Percentiles rank a stretch among this genome's conserved stretches.
phyloP scores from a whole-genome alignment of 2,797 vertebrate genomes.

The Lithobates sylvaticus region DNA sequence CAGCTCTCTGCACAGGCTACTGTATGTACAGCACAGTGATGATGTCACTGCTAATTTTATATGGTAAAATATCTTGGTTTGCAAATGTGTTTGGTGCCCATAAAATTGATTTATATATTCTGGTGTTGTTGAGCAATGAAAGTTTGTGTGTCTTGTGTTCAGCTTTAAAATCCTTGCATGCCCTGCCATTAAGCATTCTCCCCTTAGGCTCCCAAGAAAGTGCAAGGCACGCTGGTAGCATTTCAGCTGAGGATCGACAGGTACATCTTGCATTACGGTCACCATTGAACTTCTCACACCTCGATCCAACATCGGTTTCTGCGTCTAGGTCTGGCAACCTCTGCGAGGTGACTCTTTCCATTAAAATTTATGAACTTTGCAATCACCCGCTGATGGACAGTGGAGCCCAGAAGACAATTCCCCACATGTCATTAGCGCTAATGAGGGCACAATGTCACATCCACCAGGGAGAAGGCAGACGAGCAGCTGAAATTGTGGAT shows the following conservation, averaged over 20 bases:
- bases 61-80: too few species aligned
- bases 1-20: too few species aligned
- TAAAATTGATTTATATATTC: too few species aligned
- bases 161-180: background rate
- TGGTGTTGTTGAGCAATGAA: too few species aligned
- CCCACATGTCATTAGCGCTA: constrained; percentile 74
- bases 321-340: constrained; percentile 18
- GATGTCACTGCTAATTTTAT: too few species aligned
- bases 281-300: background rate
- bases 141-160: too few species aligned
- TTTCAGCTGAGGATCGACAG: background rate
- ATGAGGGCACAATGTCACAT: constrained; percentile 73
- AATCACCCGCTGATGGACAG: constrained; percentile 68
- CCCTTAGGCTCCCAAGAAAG: background rate
- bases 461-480: constrained; percentile 65
- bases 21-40: too few species aligned
- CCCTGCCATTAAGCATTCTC: background rate
- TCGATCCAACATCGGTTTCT: constrained; percentile 1
- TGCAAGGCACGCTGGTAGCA: background rate
- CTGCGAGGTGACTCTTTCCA: constrained; percentile 22
- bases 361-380: constrained; percentile 47
- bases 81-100: too few species aligned
- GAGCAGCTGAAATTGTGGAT: constrained; percentile 40
- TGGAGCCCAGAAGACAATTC: constrained; percentile 67
- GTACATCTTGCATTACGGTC: background rate